Conservation (phyloP, 2,797 vertebrate species). For the Crax fasciolata region DNA sequence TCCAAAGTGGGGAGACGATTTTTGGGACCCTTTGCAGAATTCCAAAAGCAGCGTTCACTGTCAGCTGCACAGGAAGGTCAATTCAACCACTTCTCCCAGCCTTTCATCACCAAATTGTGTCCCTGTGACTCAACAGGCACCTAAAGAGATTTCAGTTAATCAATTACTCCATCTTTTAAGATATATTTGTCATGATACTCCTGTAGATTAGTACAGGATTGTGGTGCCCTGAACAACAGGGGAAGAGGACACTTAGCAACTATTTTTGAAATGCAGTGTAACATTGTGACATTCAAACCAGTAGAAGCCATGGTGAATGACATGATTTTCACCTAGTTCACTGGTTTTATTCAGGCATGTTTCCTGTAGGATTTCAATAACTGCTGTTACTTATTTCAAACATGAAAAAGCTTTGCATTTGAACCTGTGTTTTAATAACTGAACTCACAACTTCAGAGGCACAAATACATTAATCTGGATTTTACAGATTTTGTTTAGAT, state of each 20-base stretch:
- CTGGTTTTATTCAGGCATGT: not conserved
- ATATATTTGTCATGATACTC: not conserved
- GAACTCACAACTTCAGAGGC: not conserved
- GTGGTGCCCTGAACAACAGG: not conserved
- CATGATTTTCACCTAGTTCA: not conserved
- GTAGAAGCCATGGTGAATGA: not conserved
- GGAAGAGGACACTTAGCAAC: not conserved
- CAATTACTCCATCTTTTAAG: not conserved
- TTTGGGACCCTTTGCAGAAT: not conserved
- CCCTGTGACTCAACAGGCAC: not conserved
- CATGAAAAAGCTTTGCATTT: not conserved
- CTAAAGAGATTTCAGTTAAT: not conserved
- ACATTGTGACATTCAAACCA: not conserved
- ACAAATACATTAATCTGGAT: not conserved
- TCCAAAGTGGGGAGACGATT: not conserved
- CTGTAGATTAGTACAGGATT: not conserved
- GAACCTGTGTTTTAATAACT: not conserved
- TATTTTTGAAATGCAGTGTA: not conserved
- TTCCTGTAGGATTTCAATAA: not conserved
- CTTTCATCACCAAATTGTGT: not conserved
- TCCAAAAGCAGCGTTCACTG: not conserved
- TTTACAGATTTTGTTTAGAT: slow-evolving; percentile 2
- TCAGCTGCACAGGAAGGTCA: not conserved
- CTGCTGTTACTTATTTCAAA: not conserved
- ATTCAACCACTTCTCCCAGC: not conserved